phyloP scores from a whole-genome alignment of 2,888 invertebrate species.

The Idaea straminata region DNA sequence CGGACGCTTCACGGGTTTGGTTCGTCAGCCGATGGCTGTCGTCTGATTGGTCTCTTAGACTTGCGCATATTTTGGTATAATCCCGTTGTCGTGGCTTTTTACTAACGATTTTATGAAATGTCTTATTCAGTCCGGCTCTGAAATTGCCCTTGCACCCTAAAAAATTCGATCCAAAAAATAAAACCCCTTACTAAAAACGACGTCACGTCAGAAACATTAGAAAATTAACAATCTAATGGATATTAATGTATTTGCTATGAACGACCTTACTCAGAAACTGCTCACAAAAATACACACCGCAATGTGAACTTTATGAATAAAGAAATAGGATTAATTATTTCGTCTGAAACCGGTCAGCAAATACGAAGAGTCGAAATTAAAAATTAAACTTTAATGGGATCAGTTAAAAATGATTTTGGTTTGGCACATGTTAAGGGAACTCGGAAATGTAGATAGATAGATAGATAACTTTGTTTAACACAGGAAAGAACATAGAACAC shows the following conservation, averaged over 20 bases:
- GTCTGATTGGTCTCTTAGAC: too few relatives aligned
- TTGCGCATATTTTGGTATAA: too few relatives aligned
- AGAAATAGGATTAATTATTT: neutral
- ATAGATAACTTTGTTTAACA: neutral
- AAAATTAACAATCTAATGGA: constrained; percentile 43
- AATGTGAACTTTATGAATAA: neutral
- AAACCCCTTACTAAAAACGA: constrained; percentile 32
- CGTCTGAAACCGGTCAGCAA: neutral
- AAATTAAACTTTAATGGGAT: neutral
- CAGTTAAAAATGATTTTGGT: neutral
- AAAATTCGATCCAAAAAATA: constrained; percentile 21
- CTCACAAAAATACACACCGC: constrained; percentile 16
- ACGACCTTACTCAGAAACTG: constrained; percentile 36
- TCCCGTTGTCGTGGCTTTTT: too few relatives aligned
- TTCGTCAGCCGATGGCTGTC: too few relatives aligned
- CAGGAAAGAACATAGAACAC: too few relatives aligned
- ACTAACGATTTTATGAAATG: too few relatives aligned
- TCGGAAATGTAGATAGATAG: neutral
- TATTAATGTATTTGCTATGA: constrained; percentile 47
- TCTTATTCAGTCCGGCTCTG: too few relatives aligned
- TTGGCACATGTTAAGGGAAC: neutral
- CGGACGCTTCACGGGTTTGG: too few relatives aligned
- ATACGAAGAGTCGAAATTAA: neutral
- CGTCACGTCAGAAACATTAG: constrained; percentile 34
- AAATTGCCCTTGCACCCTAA: too few relatives aligned